Conservation (phyloP, 2,797 vertebrate genomes). For the Holocentrus rufus region DNA sequence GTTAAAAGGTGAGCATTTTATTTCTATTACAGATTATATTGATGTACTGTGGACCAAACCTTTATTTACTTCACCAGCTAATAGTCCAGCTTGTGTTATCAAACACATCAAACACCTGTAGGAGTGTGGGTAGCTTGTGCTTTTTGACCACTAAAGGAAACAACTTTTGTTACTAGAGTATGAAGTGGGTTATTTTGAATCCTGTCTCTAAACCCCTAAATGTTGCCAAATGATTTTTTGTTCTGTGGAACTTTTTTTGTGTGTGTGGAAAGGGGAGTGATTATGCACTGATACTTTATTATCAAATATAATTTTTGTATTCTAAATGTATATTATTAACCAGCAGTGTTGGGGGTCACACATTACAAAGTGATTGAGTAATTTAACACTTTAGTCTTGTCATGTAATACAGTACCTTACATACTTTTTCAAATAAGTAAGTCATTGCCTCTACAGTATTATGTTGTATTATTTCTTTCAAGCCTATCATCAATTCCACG, state of each 20-base stretch:
- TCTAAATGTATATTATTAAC: slow-evolving; percentile 75
- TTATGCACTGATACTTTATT: slow-evolving; percentile 86
- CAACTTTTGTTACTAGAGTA: slow-evolving; percentile 47
- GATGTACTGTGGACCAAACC: slow-evolving; percentile 25
- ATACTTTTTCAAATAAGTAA: slow-evolving; percentile 17
- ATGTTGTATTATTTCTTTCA: slow-evolving; percentile 41
- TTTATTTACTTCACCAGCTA: slow-evolving; percentile 16
- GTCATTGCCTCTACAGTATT: slow-evolving; percentile 58
- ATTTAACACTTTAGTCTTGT: slow-evolving; percentile 55
- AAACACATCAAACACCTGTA: slow-evolving; percentile 24
- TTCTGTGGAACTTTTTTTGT: slow-evolving; percentile 52
- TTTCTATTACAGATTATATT: slow-evolving; percentile 11
- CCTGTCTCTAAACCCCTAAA: slow-evolving; percentile 28
- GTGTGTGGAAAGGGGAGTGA: slow-evolving; percentile 67
- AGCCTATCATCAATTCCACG: slow-evolving; percentile 24
- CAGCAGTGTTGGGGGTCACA: slow-evolving; percentile 57
- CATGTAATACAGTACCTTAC: slow-evolving; percentile 24
- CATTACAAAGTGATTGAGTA: slow-evolving; percentile 44
- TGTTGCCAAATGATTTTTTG: slow-evolving; percentile 59
- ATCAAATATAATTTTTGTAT: slow-evolving; percentile 77
- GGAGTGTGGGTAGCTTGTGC: slow-evolving; percentile 29
- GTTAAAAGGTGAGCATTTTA: slow-evolving; percentile 17
- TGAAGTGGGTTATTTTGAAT: slow-evolving; percentile 41
- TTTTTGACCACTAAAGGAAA: slow-evolving; percentile 56
- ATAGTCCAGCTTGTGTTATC: slow-evolving; percentile 12